Conservation (phyloP, 2,113 vertebrate species). For the Oxyura jamaicensis region DNA sequence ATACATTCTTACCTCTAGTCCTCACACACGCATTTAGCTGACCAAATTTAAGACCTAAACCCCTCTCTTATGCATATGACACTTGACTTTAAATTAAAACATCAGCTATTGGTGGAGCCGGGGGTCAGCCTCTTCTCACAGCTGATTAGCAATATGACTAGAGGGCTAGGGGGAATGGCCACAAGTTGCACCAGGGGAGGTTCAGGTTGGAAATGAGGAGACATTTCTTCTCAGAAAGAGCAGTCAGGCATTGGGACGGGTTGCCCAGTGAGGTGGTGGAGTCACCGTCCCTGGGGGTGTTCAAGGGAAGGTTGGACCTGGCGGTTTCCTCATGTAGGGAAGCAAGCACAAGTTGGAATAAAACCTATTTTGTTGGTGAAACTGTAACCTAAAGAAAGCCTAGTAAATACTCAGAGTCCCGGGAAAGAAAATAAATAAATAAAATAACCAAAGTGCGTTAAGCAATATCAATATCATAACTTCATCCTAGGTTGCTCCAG, state of each 20-base stretch:
- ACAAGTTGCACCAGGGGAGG: no score
- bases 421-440: neutral
- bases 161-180: no score
- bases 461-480: neutral
- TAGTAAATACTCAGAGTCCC: neutral
- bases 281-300: no score
- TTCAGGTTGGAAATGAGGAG: no score
- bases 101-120: neutral
- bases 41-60: neutral
- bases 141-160: no score
- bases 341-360: neutral
- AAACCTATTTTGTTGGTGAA: neutral
- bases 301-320: no score
- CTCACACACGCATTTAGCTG: neutral
- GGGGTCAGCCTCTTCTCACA: no score
- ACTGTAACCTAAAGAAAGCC: neutral
- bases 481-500: no score
- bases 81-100: neutral
- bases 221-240: no score
- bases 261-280: no score
- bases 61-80: neutral
- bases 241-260: no score
- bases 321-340: neutral
- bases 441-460: neutral
- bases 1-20: neutral